Evolutionary conservation across 2,113 vertebrate genomes (phyloP).

Genomic region (Dromaius novaehollandiae): DNA sequence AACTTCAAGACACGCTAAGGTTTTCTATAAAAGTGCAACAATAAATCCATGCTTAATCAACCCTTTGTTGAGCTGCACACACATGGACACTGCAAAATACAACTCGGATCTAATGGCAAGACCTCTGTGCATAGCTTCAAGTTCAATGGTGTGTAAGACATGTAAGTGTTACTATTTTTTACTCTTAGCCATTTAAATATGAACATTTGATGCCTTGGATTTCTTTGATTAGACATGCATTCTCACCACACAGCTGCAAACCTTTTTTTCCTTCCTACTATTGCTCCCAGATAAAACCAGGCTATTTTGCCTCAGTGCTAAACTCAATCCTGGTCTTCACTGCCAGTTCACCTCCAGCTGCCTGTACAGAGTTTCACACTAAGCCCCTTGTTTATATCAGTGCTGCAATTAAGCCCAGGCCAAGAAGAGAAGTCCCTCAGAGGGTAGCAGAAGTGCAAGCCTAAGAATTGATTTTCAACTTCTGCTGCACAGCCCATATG

Average conservation of each 20-base stretch:
- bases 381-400: slow-evolving; percentile 92
- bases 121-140: slow-evolving; percentile 17
- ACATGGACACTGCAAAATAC: slow-evolving; percentile 51
- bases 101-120: slow-evolving; percentile 22
- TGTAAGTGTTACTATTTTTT: slow-evolving; percentile 58
- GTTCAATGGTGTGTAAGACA: slow-evolving; percentile 13
- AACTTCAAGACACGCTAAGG: slow-evolving; percentile 26
- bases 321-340: slow-evolving; percentile 82
- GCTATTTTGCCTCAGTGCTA: slow-evolving; percentile 71
- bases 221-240: slow-evolving; percentile 68
- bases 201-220: slow-evolving; percentile 40
- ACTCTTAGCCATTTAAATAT: not conserved
- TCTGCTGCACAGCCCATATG: not conserved
- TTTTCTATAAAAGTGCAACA: slow-evolving; percentile 52
- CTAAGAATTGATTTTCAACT: slow-evolving; percentile 83
- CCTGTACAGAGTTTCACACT: slow-evolving; percentile 86
- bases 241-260: slow-evolving; percentile 68
- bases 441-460: slow-evolving; percentile 90
- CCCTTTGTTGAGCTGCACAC: slow-evolving; percentile 28
- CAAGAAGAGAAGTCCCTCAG: slow-evolving; percentile 88
- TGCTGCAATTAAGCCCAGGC: slow-evolving; percentile 86
- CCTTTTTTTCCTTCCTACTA: slow-evolving; percentile 68
- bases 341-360: slow-evolving; percentile 87
- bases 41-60: slow-evolving; percentile 64
- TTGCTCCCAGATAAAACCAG: slow-evolving; percentile 81